Conservation (phyloP, 2,888 invertebrate species). For the Dryococelus australis region DNA sequence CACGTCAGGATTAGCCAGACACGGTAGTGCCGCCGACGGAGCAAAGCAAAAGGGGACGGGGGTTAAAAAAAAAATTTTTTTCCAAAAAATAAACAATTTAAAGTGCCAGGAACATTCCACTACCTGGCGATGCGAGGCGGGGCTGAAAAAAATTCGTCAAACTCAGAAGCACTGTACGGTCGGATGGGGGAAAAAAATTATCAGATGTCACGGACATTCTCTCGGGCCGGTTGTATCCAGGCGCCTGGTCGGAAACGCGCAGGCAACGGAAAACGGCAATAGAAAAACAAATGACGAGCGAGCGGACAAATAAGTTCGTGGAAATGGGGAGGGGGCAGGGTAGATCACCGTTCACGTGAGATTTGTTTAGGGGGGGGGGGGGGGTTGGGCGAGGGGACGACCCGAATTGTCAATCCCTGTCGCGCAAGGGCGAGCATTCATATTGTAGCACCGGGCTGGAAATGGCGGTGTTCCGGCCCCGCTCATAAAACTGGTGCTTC, state of each 20-base stretch:
- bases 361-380: too few relatives aligned
- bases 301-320: neutral
- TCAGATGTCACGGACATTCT: neutral
- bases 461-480: slow-evolving; percentile 2
- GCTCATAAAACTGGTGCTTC: neutral
- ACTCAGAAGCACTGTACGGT: too few relatives aligned
- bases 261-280: neutral
- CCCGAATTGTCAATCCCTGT: neutral
- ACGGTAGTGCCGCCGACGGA: neutral
- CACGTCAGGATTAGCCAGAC: neutral
- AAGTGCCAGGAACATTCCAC: neutral
- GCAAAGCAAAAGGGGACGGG: neutral
- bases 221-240: neutral
- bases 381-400: neutral
- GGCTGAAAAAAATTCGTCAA: too few relatives aligned
- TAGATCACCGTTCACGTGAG: neutral
- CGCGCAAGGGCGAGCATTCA: slow-evolving; percentile 11
- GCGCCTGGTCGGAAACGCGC: neutral
- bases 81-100: slow-evolving; percentile 4
- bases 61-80: too few relatives aligned
- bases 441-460: neutral
- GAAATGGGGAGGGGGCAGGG: neutral
- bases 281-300: slow-evolving; percentile 8
- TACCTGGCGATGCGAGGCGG: neutral
- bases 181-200: neutral